phyloP scores from a whole-genome alignment of 1,140 invertebrate species.

The Caenorhabditis remanei region DNA sequence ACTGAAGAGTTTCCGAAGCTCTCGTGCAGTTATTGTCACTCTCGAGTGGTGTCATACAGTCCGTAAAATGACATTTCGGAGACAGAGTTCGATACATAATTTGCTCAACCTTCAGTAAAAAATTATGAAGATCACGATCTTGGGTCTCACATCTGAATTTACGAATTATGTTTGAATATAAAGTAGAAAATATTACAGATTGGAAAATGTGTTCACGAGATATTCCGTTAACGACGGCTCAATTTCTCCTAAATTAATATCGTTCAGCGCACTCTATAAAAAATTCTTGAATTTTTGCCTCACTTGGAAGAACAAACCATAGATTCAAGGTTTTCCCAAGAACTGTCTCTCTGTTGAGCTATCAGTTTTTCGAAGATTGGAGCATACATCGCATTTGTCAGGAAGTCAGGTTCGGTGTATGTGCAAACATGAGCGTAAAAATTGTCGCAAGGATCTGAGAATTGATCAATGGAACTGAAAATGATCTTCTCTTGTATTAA shows the following conservation, averaged over 20 bases:
- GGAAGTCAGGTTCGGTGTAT: background rate
- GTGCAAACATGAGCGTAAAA: constrained; percentile 18
- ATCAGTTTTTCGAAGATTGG: background rate
- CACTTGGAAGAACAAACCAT: background rate
- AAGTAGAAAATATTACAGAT: too few relatives aligned
- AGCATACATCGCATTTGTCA: background rate
- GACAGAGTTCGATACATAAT: background rate
- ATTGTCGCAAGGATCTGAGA: background rate
- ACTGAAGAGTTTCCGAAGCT: background rate
- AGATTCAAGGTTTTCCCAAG: constrained; percentile 3
- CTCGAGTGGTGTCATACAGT: background rate
- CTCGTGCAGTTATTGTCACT: background rate
- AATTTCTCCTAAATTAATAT: background rate
- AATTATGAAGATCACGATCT: background rate
- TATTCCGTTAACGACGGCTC: background rate
- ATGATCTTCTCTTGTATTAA: background rate
- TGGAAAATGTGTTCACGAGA: background rate
- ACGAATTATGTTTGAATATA: too few relatives aligned
- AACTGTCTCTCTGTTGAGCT: background rate
- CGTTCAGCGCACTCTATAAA: background rate
- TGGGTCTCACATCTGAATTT: background rate
- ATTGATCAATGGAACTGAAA: background rate
- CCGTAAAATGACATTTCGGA: background rate
- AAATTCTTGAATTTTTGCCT: background rate
- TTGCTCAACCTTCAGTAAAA: background rate